These are phyloP conservation scores for Falco cherrug DNA, from an alignment of 2,797 vertebrate genomes.

Conservation along the genomic window DNA sequence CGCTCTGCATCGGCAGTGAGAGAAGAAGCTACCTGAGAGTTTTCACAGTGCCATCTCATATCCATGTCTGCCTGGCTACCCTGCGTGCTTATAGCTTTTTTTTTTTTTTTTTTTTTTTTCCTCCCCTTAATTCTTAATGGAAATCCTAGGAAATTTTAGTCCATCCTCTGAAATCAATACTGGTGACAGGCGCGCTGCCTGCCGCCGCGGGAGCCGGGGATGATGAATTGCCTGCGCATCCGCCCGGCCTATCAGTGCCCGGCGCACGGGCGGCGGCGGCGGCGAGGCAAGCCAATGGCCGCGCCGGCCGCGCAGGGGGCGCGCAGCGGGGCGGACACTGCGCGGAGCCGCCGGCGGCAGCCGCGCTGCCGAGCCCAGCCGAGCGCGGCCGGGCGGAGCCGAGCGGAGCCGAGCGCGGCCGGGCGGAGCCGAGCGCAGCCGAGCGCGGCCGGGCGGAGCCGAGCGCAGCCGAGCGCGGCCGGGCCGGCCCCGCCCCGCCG, in stretches of 20 bases:
- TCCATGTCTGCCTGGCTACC: constrained; percentile 92
- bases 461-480: no score
- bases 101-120: not conserved
- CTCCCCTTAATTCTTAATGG: constrained; percentile 79
- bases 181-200: constrained; percentile 85
- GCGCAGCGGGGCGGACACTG: not conserved
- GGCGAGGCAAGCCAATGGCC: constrained; percentile 69
- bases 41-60: constrained; percentile 92
- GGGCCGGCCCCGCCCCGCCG: no score
- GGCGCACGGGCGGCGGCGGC: not conserved
- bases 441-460: no score
- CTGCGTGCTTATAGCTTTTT: constrained; percentile 78
- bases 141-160: constrained; percentile 86
- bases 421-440: no score
- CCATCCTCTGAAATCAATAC: constrained; percentile 90
- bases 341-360: not conserved
- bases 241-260: constrained; percentile 83
- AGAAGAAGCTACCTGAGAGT: constrained; percentile 90
- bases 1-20: constrained; percentile 80
- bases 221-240: constrained; percentile 88
- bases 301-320: not conserved
- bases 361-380: not conserved
- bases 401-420: not conserved
- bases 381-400: no score
- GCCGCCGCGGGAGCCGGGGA: constrained; percentile 85